These are phyloP conservation scores for Labeo rohita DNA, from an alignment of 2,113 vertebrate species.

Conservation along the genomic window DNA sequence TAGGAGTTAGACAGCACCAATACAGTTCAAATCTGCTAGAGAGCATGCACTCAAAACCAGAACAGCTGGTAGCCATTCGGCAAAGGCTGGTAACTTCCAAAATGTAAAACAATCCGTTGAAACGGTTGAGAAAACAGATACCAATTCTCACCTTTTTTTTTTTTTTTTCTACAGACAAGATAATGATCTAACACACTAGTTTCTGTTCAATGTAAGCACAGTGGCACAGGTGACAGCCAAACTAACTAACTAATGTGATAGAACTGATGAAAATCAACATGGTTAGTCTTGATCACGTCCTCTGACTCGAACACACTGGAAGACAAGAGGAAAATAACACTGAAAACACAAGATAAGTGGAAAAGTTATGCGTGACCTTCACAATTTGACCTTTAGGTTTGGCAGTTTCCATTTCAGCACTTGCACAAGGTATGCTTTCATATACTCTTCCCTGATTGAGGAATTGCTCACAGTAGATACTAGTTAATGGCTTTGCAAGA, in stretches of 20 bases:
- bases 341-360: constrained; percentile 18
- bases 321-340: constrained; percentile 50
- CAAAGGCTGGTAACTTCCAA: constrained; percentile 41
- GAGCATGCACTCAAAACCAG: constrained; percentile 24
- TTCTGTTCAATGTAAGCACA: constrained; percentile 40
- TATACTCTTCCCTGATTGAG: constrained; percentile 2
- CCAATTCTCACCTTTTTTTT: constrained; percentile 24
- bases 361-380: constrained; percentile 43
- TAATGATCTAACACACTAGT: constrained; percentile 31
- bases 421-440: neutral
- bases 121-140: constrained; percentile 20
- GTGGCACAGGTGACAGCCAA: constrained; percentile 37
- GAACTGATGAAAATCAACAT: constrained; percentile 14
- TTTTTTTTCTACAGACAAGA: constrained; percentile 33
- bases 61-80: constrained; percentile 15
- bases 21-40: constrained; percentile 25
- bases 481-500: neutral
- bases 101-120: neutral
- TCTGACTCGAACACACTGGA: constrained; percentile 22
- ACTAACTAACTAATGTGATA: constrained; percentile 13
- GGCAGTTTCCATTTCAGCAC: constrained; percentile 25
- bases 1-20: constrained; percentile 26
- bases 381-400: constrained; percentile 45
- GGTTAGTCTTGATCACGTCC: constrained; percentile 21
- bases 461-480: constrained; percentile 10